Percentiles rank a stretch among this genome's conserved stretches.
These are phyloP conservation scores for Cyprinus carpio DNA, from an alignment of 2,113 vertebrate genomes.

Conservation along the genomic window DNA sequence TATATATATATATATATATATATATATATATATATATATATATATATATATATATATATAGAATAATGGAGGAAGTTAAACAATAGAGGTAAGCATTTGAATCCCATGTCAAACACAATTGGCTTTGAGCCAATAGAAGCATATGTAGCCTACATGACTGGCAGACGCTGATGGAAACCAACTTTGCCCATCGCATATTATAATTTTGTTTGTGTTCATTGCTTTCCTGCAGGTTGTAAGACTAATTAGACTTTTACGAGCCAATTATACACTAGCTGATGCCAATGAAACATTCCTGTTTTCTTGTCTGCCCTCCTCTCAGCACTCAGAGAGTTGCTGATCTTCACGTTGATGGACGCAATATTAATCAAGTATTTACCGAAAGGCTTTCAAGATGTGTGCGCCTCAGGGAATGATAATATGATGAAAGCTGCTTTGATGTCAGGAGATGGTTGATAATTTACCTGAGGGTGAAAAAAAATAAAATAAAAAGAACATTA, in stretches of 20 bases:
- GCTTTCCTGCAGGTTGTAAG: slow-evolving; percentile 64
- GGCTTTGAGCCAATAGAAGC: slow-evolving; percentile 8
- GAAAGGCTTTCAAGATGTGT: slow-evolving; percentile 32
- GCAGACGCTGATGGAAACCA: slow-evolving; percentile 56
- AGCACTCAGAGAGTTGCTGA: slow-evolving; percentile 7
- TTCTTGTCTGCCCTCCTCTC: slow-evolving; percentile 25
- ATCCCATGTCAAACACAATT: slow-evolving; percentile 21
- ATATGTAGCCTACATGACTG: slow-evolving; percentile 58
- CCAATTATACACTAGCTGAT: slow-evolving; percentile 56
- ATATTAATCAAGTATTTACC: slow-evolving; percentile 36
- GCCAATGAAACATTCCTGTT: slow-evolving; percentile 45
- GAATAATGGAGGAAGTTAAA: neutral
- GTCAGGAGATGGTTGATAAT: neutral
- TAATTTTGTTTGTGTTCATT: slow-evolving; percentile 67
- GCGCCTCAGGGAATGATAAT: slow-evolving; percentile 18
- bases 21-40: too few species aligned
- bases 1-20: too few species aligned
- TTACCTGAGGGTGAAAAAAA: slow-evolving; percentile 28
- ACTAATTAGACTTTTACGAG: slow-evolving; percentile 67
- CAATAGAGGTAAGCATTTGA: neutral
- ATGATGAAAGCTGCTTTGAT: slow-evolving; percentile 24
- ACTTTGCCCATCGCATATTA: slow-evolving; percentile 63
- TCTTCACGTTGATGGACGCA: slow-evolving; percentile 25
- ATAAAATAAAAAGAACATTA: neutral
- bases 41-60: too few species aligned